Conservation (phyloP, 2,113 vertebrate genomes). For the Eleginops maclovinus region DNA sequence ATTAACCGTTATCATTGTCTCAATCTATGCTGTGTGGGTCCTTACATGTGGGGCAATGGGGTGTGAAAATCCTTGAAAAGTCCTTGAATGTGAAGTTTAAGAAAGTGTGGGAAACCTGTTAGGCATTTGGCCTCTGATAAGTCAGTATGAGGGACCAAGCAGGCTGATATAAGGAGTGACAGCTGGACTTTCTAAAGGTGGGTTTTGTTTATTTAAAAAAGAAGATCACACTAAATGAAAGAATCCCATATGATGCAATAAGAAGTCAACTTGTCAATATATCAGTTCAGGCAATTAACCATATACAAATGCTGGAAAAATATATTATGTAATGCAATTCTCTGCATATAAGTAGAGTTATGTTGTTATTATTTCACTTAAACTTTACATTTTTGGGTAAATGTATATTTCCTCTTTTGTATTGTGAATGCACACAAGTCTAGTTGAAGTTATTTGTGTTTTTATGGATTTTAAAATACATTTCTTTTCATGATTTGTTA, state of each 20-base stretch:
- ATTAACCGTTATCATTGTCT: no score
- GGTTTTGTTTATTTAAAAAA: background rate
- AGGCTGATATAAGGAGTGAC: background rate
- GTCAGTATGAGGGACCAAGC: background rate
- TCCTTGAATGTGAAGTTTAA: no score
- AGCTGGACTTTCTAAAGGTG: background rate
- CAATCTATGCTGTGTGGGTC: no score
- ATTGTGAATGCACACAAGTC: background rate
- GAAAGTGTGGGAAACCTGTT: background rate
- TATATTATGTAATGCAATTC: background rate
- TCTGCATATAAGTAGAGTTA: background rate
- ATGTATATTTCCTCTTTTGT: background rate
- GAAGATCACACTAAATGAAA: background rate
- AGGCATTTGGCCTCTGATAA: background rate
- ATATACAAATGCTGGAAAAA: background rate
- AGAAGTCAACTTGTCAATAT: background rate
- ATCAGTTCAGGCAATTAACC: background rate
- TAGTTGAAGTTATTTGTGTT: background rate
- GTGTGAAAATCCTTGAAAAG: no score
- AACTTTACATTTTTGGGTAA: no score
- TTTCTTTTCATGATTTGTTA: background rate
- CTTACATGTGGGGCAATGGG: no score
- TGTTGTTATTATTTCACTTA: background rate
- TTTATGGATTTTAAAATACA: background rate
- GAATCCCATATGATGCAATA: background rate